A percentile compares a stretch with the other conserved stretches of the same genome.
phyloP scores from a whole-genome alignment of 2,888 invertebrate genomes.

The Mystacides longicornis region DNA sequence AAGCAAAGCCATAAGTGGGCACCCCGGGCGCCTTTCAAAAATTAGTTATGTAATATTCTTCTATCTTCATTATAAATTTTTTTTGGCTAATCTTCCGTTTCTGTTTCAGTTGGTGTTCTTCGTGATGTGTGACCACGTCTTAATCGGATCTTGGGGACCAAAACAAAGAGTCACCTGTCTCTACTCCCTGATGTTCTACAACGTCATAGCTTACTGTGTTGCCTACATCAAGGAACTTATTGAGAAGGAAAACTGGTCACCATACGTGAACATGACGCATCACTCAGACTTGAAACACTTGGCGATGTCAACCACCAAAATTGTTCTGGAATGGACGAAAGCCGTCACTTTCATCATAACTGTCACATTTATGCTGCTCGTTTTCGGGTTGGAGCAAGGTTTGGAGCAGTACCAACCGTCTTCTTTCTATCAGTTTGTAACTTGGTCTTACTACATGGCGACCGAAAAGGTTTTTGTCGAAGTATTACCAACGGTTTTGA shows the following conservation, averaged over 20 bases:
- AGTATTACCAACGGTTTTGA: constrained; percentile 52
- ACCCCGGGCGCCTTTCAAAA: too few relatives aligned
- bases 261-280: constrained; percentile 65
- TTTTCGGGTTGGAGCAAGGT: constrained; percentile 68
- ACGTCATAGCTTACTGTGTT: constrained; percentile 70
- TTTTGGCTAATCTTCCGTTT: neutral
- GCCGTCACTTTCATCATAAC: constrained; percentile 73
- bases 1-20: too few relatives aligned
- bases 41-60: too few relatives aligned
- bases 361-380: constrained; percentile 65
- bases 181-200: constrained; percentile 76
- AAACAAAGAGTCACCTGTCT: constrained; percentile 55
- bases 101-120: constrained; percentile 60
- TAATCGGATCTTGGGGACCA: constrained; percentile 40
- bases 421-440: constrained; percentile 55
- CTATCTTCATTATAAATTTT: neutral
- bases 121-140: constrained; percentile 61
- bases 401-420: constrained; percentile 67
- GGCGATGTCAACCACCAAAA: constrained; percentile 74
- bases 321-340: constrained; percentile 75
- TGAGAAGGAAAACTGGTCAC: constrained; percentile 70
- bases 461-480: constrained; percentile 67
- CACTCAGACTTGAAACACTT: constrained; percentile 68
- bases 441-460: constrained; percentile 62
- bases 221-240: constrained; percentile 66